Evolutionary conservation across 2,113 vertebrate species (phyloP), one percentile per base, ranked within the genome.

Genomic region (Takifugu flavidus): DNA sequence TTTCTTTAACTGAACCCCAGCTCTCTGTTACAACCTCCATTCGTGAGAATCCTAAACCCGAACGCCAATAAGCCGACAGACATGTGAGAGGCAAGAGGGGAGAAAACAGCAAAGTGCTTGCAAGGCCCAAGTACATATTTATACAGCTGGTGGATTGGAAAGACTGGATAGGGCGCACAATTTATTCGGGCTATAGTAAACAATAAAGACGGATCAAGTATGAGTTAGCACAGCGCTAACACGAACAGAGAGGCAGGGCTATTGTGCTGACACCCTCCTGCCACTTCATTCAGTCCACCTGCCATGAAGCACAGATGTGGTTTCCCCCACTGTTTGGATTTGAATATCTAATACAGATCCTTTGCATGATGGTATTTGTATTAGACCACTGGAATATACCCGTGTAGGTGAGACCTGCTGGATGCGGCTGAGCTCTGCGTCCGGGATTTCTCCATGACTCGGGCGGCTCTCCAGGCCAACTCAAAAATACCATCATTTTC

Each of bases 71-170:
- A 74, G 58, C 28, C 3, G 14, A 67, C 45, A 13, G 29, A 74
- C 47, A 62, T 62, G 54, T 51, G 47, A 65, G 43, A 56, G 29
- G 58, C 54, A 56, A 56, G 26, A 1, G 39, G 58, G 50, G 49
- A 55, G 28, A 75, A 50, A 43, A 59, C 39, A 42, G 52, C 46
- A 43, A 67, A 77, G 59, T 75, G 73, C 67, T 70, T 29, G 28
- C 44, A 4, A 50, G 62, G 55, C 58, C 26, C 76, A 81, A 62
- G 76, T 67, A 75, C 74, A 74, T 86, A 83, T 88, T 89, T 87
- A 87, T 83, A 8, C 87, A 88, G 87, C 86, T 88, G 87, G 46
- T 54, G 63, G 72, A 72, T 68, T 49, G 65, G 65, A 74, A 79
- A 64, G 62, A 62, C 62, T 55, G 26, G 58, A 74, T 67, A 51